Conservation (phyloP, 1,140 invertebrate species). For the Samia ricini region DNA sequence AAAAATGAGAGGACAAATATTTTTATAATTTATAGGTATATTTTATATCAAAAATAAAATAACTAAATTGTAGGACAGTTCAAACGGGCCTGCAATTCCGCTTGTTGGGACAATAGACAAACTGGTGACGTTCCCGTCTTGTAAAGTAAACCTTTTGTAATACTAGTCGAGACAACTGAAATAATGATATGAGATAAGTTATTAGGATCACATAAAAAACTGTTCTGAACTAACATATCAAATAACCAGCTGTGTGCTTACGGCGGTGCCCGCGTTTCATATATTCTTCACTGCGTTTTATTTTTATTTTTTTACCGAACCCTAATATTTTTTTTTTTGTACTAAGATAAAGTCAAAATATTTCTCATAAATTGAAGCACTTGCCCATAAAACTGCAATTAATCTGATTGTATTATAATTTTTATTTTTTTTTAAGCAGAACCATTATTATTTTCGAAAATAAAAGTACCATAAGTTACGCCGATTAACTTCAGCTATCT, state of each 20-base stretch:
- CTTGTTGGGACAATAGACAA: constrained; percentile 26
- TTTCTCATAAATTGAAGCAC: too few relatives aligned
- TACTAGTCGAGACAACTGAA: constrained; percentile 12
- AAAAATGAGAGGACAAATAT: too few relatives aligned
- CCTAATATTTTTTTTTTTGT: too few relatives aligned
- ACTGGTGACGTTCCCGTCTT: constrained; percentile 22
- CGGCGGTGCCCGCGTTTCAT: too few relatives aligned
- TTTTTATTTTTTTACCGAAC: background rate
- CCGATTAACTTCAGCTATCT: background rate
- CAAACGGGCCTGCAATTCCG: constrained; percentile 19
- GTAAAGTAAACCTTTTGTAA: constrained; percentile 32
- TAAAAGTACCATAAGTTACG: too few relatives aligned
- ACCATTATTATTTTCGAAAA: too few relatives aligned
- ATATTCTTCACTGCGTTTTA: too few relatives aligned
- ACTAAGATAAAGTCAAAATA: too few relatives aligned
- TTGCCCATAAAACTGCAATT: background rate
- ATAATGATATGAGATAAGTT: constrained; percentile 33
- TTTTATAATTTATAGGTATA: too few relatives aligned
- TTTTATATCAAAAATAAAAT: too few relatives aligned
- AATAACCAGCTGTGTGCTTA: background rate
- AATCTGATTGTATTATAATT: background rate
- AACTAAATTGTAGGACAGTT: background rate
- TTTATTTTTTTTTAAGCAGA: too few relatives aligned
- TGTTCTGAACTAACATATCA: constrained; percentile 4
- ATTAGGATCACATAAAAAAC: constrained; percentile 23